A percentile compares a stretch with the other conserved stretches of the same genome.
Conservation (phyloP, 2,113 vertebrate genomes). For the Cygnus buccinator region DNA sequence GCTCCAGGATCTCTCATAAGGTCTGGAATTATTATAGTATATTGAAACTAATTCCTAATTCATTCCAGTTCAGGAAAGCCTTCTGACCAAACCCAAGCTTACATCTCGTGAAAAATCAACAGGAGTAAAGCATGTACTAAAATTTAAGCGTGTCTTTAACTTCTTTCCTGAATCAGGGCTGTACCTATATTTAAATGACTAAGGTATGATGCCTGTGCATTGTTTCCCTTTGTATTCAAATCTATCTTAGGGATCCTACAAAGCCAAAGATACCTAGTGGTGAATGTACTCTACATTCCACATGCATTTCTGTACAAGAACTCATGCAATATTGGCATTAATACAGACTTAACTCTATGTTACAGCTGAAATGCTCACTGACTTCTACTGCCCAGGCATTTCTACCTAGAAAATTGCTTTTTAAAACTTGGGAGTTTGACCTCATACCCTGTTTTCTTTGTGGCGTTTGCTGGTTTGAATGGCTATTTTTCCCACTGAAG, state of each 20-base stretch:
- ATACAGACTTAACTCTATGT: conserved; percentile 55
- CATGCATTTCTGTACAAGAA: conserved; percentile 74
- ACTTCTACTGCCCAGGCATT: conserved; percentile 63
- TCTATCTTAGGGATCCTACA: conserved; percentile 25
- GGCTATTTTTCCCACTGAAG: conserved; percentile 62
- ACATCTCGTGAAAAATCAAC: background rate
- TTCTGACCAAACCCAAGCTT: conserved; percentile 16
- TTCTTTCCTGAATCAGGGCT: conserved; percentile 19
- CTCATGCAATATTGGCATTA: conserved; percentile 68
- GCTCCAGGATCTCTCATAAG: conserved; percentile 15
- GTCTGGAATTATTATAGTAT: background rate
- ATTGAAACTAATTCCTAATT: conserved; percentile 9
- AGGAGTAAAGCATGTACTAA: background rate
- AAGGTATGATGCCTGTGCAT: background rate
- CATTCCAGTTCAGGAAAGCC: conserved; percentile 30
- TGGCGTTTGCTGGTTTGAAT: conserved; percentile 65
- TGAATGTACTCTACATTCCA: conserved; percentile 19
- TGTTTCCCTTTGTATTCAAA: conserved; percentile 11
- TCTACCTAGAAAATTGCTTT: conserved; percentile 51
- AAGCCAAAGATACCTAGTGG: conserved; percentile 37
- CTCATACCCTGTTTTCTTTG: conserved; percentile 68
- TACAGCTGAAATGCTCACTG: conserved; percentile 64
- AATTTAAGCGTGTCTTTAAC: background rate
- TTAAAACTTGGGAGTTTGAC: conserved; percentile 53
- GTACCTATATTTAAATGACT: background rate